phyloP scores from a whole-genome alignment of 2,113 vertebrate genomes.

The Mystacornis crossleyi region DNA sequence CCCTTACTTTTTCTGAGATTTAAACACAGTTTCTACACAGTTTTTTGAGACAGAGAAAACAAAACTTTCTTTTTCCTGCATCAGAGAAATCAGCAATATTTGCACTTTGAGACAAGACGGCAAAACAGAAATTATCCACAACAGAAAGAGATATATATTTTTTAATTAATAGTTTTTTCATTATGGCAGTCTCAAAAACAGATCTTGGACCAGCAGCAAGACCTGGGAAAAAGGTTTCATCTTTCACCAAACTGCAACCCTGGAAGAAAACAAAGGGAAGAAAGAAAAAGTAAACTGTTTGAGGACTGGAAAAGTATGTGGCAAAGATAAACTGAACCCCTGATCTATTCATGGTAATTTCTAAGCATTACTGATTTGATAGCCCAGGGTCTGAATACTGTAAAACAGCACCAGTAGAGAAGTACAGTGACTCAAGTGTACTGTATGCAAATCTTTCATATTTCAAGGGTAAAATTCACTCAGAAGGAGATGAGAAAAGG shows the following conservation, averaged over 20 bases:
- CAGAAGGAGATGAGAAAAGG: not conserved
- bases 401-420: not conserved
- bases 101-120: not conserved
- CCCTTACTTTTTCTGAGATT: not conserved
- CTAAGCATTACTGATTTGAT: constrained; percentile 34
- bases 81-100: not conserved
- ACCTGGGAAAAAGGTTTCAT: not conserved
- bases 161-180: not conserved
- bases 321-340: not conserved
- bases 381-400: not conserved
- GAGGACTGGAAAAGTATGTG: not conserved
- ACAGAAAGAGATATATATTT: not conserved
- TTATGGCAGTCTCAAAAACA: not conserved
- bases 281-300: not conserved
- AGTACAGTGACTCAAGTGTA: not conserved
- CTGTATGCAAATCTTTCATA: not conserved
- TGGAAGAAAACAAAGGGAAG: not conserved
- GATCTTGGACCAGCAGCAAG: not conserved
- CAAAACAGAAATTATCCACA: not conserved
- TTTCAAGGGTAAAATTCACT: not conserved
- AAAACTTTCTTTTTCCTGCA: not conserved
- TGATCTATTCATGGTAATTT: not conserved
- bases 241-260: not conserved
- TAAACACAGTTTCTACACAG: not conserved
- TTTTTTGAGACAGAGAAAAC: not conserved